A percentile compares a stretch with the other conserved stretches of the same genome.
phyloP scores from a whole-genome alignment of 1,140 invertebrate species.

The Bombus balteatus region DNA sequence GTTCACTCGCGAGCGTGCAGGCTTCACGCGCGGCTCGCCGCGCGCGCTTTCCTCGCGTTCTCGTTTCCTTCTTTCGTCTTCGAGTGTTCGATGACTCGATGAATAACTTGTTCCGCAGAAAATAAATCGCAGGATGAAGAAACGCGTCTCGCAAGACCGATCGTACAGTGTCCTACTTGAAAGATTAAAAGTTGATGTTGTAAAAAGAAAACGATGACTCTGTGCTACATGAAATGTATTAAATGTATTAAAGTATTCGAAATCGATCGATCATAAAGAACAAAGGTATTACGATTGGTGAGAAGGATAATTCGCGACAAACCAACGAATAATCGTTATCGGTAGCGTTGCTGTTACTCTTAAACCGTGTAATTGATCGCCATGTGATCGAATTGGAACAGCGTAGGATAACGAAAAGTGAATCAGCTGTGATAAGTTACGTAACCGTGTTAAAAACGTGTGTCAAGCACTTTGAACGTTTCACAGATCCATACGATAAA shows the following conservation, averaged over 20 bases:
- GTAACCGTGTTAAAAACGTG: constrained; percentile 17
- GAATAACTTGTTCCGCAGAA: not conserved
- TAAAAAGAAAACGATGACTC: constrained; percentile 11
- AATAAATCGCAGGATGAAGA: not conserved
- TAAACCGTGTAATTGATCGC: not conserved
- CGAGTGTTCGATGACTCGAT: constrained; percentile 9
- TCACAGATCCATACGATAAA: no score
- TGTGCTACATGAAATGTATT: not conserved
- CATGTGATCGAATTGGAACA: constrained; percentile 30
- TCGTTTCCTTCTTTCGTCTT: constrained; percentile 37
- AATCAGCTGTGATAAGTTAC: constrained; percentile 74
- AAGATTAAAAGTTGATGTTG: not conserved
- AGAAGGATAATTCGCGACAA: not conserved
- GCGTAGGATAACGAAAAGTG: constrained; percentile 74
- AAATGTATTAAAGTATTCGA: no score
- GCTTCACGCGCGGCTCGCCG: constrained; percentile 56
- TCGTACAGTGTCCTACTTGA: not conserved
- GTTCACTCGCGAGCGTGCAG: constrained; percentile 76
- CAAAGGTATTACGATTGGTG: no score
- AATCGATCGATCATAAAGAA: not conserved
- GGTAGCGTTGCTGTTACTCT: not conserved
- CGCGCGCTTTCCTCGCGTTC: constrained; percentile 64
- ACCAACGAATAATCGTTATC: no score
- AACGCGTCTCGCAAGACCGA: not conserved
- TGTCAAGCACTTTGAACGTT: not conserved